Evolutionary conservation across 2,888 invertebrate genomes (phyloP).

Genomic region (Idaea aversata): DNA sequence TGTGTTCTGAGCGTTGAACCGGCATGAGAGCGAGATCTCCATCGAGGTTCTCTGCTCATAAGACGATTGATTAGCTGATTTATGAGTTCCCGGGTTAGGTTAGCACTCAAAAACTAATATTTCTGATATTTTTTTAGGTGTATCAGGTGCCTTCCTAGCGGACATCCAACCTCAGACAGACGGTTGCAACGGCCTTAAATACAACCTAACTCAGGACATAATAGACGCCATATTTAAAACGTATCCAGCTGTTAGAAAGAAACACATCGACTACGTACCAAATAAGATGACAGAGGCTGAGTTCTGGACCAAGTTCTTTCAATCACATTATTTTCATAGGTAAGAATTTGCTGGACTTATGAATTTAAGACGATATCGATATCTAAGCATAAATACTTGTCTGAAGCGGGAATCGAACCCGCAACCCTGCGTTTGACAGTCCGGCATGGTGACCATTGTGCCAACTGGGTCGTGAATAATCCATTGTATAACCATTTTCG

Average conservation of each 20-base stretch:
- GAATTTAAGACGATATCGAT: too few relatives aligned
- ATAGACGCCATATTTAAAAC: conserved; percentile 99
- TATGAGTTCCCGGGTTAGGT: too few relatives aligned
- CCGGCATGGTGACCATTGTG: too few relatives aligned
- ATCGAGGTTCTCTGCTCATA: too few relatives aligned
- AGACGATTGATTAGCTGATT: too few relatives aligned
- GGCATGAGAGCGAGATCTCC: too few relatives aligned
- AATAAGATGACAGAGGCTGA: conserved; percentile 96
- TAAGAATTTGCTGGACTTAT: conserved; percentile 43
- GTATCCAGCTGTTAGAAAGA: conserved; percentile 98
- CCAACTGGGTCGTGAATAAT: too few relatives aligned
- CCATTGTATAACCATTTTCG: too few relatives aligned
- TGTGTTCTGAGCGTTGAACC: too few relatives aligned
- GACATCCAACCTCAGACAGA: conserved; percentile 98
- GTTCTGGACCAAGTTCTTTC: conserved; percentile 99
- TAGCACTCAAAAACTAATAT: neutral
- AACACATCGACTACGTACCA: conserved; percentile 98
- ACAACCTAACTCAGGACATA: conserved; percentile 97
- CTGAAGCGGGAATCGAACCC: too few relatives aligned
- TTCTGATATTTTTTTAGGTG: conserved; percentile 65
- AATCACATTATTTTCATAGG: conserved; percentile 99
- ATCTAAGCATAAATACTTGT: too few relatives aligned
- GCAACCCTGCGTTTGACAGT: too few relatives aligned
- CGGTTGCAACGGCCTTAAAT: conserved; percentile 97
- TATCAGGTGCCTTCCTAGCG: conserved; percentile 89